Evolutionary conservation across 1,140 invertebrate genomes (phyloP).

Genomic region (Rhagoletis pomonella): DNA sequence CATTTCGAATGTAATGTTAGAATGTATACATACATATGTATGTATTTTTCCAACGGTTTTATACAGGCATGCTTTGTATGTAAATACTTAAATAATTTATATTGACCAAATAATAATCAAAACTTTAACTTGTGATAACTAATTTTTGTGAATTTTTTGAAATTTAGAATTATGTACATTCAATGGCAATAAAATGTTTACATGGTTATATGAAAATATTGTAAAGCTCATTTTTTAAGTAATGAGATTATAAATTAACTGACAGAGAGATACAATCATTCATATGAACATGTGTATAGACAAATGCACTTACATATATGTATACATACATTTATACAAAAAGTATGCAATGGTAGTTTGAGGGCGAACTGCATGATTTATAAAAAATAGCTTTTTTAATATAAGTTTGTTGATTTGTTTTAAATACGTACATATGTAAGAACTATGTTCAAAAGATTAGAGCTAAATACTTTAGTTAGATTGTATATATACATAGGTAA

Average conservation of each 20-base stretch:
- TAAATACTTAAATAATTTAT: not conserved
- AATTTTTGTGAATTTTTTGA: slow-evolving; percentile 49
- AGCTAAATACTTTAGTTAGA: not conserved
- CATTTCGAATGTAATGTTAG: no score
- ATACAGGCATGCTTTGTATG: no score
- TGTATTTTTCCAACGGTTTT: not conserved
- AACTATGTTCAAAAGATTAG: not conserved
- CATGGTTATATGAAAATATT: not conserved
- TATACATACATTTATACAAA: not conserved
- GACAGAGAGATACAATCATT: not conserved
- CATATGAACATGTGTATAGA: not conserved
- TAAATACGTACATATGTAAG: not conserved
- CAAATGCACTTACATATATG: not conserved
- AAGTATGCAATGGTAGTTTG: not conserved
- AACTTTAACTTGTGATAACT: slow-evolving; percentile 73
- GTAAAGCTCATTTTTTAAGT: not conserved
- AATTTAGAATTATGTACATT: slow-evolving; percentile 2
- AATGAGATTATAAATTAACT: not conserved
- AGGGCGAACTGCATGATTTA: not conserved
- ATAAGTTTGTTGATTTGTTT: slow-evolving; percentile 38
- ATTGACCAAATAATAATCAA: slow-evolving; percentile 73
- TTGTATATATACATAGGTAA: no score
- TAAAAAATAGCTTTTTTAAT: not conserved
- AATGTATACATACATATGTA: not conserved
- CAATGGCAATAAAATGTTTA: not conserved